Base-by-base conservation (phyloP, 2,888 invertebrate genomes). In the Bimastos eiseni region DNA sequence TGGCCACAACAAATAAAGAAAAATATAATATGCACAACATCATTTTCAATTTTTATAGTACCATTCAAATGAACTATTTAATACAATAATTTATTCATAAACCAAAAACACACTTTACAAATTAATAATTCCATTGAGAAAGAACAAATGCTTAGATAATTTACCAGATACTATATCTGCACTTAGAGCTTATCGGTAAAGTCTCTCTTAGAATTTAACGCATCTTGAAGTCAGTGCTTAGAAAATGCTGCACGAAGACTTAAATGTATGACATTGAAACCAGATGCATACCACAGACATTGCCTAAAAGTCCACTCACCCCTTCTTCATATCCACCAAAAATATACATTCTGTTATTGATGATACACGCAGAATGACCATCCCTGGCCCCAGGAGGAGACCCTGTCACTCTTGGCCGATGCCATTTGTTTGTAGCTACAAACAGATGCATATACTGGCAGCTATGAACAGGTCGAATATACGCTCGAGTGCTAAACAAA, bases 291-390 rank as follows among this genome's bases (percentile, higher is more conserved):
- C 37, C 21, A 88, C 37, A 41, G 41, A 88, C n/a, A 34, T 88
- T 90, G 15, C 36, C 38, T 33, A 30, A 70, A 49, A n/a, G 1
- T 33, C 70, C 36, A 84, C 93, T 93, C 91, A 94, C 94, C 93
- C 97, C 96, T 94, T 98, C 98, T 94, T 98, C 98, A 95, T 97
- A 98, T 0, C 98, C 98, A 44, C 98, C 98, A 96, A 97, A 98
- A 91, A 98, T 96, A 94, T 97, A 97, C 98, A 98, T 98, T 93
- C 96, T 96, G 93, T 97, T 96, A 91, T 96, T 96, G 93, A 97
- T 97, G 0, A 97, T 95, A 94, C 97, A 97, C 1, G 98, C 98
- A 0, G 98, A 97, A 95, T 98, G 98, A 0, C 98, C 98, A 95
- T 98, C 98, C 93, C 98, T 96, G 0, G 98, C 97, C 91, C 97